A percentile compares a stretch with the other conserved stretches of the same genome.
Evolutionary conservation across 2,888 invertebrate genomes (phyloP).

Genomic region (Eilema depressum): DNA sequence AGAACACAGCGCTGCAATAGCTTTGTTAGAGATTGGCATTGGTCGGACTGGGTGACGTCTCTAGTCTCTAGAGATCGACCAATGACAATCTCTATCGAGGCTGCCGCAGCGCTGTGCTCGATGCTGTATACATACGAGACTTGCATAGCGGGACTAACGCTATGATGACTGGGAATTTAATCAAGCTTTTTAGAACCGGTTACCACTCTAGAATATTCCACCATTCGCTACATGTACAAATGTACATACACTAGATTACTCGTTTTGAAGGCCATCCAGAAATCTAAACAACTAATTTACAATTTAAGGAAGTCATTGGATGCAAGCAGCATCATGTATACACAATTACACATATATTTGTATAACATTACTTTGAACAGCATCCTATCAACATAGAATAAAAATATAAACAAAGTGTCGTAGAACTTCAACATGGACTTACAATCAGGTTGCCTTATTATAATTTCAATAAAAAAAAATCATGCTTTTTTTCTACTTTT

Average conservation of each 20-base stretch:
- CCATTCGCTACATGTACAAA: neutral
- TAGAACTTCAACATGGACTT: neutral
- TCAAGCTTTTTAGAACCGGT: neutral
- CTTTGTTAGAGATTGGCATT: too few relatives aligned
- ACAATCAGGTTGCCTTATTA: too few relatives aligned
- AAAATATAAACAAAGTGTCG: neutral
- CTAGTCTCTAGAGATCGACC: too few relatives aligned
- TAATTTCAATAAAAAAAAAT: too few relatives aligned
- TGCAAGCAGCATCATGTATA: constrained; percentile 5
- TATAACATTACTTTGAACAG: constrained; percentile 4
- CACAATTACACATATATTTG: constrained; percentile 1
- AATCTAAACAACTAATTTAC: constrained; percentile 3
- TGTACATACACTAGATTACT: neutral
- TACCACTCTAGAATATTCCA: neutral
- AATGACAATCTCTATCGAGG: too few relatives aligned
- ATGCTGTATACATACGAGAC: too few relatives aligned
- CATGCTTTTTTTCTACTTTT: too few relatives aligned
- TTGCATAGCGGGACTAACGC: too few relatives aligned
- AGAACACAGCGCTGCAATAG: too few relatives aligned
- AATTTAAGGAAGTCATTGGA: constrained; percentile 10
- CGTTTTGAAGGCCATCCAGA: constrained; percentile 1
- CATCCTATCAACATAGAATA: constrained; percentile 1
- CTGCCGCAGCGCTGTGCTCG: too few relatives aligned
- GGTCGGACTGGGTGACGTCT: too few relatives aligned
- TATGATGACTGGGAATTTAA: too few relatives aligned